These are phyloP conservation scores for Pseudobourletiella spinata DNA, from an alignment of 1,140 invertebrate genomes.

Conservation along the genomic window DNA sequence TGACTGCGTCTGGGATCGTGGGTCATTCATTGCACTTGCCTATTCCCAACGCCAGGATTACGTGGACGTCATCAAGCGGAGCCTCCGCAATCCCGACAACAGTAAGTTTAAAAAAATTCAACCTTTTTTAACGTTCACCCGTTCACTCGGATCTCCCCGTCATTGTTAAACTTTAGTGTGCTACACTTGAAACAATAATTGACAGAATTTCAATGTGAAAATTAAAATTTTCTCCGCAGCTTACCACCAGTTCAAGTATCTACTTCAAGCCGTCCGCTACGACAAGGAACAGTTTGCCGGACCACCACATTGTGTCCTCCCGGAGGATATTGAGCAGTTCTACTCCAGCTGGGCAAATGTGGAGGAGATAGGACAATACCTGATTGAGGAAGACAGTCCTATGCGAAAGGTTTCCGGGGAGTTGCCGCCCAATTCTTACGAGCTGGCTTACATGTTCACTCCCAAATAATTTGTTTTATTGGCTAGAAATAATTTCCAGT, in stretches of 20 bases:
- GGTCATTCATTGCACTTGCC: conserved; percentile 23
- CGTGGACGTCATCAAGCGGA: conserved; percentile 9
- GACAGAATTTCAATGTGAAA: no score
- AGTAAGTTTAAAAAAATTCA: no score
- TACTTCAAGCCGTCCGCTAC: conserved; percentile 24
- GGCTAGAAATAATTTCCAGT: no score
- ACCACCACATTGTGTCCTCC: conserved; percentile 11
- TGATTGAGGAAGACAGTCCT: background rate
- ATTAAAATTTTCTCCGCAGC: no score
- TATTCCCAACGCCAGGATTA: conserved; percentile 6
- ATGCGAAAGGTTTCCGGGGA: background rate
- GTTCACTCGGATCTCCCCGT: no score
- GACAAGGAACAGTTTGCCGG: conserved; percentile 19
- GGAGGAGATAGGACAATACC: conserved; percentile 6
- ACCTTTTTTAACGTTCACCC: no score
- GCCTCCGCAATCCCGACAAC: no score
- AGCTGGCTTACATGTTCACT: no score
- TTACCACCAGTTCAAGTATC: conserved; percentile 13
- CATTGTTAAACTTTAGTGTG: no score
- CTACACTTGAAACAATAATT: no score
- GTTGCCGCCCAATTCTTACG: background rate
- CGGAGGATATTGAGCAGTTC: conserved; percentile 18
- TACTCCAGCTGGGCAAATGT: conserved; percentile 16
- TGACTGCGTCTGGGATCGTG: conserved; percentile 30
- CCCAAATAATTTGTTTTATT: no score